Base-by-base conservation (phyloP, 2,888 invertebrate genomes). In the Lycocerus yunnanus region DNA sequence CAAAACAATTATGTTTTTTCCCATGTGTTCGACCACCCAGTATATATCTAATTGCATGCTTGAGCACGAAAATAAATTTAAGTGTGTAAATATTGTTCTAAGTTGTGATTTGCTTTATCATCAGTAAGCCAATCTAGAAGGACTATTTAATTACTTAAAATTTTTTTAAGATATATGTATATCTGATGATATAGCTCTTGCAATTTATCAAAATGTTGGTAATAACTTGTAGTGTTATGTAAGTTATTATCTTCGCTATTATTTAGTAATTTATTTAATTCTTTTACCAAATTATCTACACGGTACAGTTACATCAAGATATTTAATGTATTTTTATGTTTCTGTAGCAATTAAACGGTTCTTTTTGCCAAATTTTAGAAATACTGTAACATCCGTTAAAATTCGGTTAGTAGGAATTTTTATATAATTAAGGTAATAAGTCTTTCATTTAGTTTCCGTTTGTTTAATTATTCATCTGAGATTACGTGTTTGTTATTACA, bases 391-490 rank as follows among this genome's bases (percentile, higher is more conserved):
- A 63, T 63, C 61, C 61, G 61, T 63, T 63, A 63, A 63, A 63
- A 63, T 63, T 63, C 61, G 61, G 61, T 63, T 63, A 63, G 61
- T 63, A 63, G 61, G 61, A 63, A 63, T 63, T 63, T 63, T 18
- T 18, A 63, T 18, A 63, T 63, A 63, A 63, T 63, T 63, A 63
- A 14, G 15, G n/a, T 43, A 43, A 43, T 43, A 43, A n/a, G 18
- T 63, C 61, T 63, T 63, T 20, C 16, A 14, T 63, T 63, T 63
- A 18, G 61, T 63, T 63, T 63, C 61, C 61, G 61, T 63, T 63
- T 16, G n/a, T n/a, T 63, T 63, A 18, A 63, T 63, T 63, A 16
- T n/a, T 63, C 16, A 18, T 18, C n/a, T 20, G n/a, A 5, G 16
- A 20, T 63, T 63, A 63, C 61, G 16, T 16, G 13, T 18, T 63